Conservation (phyloP, 2,888 invertebrate species). For the Geotrupes spiniger region DNA sequence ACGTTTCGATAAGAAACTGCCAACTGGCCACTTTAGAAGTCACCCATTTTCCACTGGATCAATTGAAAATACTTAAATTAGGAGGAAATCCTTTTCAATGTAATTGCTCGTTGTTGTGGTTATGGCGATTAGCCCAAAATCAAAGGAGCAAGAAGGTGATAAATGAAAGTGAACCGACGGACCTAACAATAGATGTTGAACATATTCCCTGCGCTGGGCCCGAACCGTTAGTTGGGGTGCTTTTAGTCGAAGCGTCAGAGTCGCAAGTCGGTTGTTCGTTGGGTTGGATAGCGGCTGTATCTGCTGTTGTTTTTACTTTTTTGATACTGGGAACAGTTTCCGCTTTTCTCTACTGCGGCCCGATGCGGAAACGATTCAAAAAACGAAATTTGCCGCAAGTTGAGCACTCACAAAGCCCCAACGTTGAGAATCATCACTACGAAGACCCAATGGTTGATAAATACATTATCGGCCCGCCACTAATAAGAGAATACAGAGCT, state of each 20-base stretch:
- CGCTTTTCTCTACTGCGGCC: conserved; percentile 43
- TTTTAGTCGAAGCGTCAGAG: conserved; percentile 59
- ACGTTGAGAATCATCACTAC: conserved; percentile 31
- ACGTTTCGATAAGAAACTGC: conserved; percentile 75
- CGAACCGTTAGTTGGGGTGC: conserved; percentile 54
- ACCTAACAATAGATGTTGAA: conserved; percentile 56
- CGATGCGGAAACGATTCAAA: conserved; percentile 35
- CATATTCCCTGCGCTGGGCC: conserved; percentile 60
- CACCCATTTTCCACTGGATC: conserved; percentile 79
- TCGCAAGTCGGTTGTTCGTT: conserved; percentile 62
- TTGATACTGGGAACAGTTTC: conserved; percentile 39
- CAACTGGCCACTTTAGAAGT: conserved; percentile 73
- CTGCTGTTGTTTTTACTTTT: conserved; percentile 43
- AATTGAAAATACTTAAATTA: conserved; percentile 68
- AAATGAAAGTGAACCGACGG: conserved; percentile 38
- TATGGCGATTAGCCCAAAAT: conserved; percentile 67
- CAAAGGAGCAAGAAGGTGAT: conserved; percentile 31
- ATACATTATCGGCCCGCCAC: conserved; percentile 40
- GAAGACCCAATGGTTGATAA: conserved; percentile 40
- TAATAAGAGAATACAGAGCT: conserved; percentile 45
- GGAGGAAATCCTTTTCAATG: conserved; percentile 82
- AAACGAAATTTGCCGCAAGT: conserved; percentile 26
- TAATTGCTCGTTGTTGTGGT: conserved; percentile 84
- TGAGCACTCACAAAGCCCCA: conserved; percentile 23
- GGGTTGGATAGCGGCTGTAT: conserved; percentile 60